A percentile compares a stretch with the other conserved stretches of the same genome.
These are phyloP conservation scores for Heteromyza rotundicornis DNA, from an alignment of 2,888 invertebrate species.

Conservation along the genomic window DNA sequence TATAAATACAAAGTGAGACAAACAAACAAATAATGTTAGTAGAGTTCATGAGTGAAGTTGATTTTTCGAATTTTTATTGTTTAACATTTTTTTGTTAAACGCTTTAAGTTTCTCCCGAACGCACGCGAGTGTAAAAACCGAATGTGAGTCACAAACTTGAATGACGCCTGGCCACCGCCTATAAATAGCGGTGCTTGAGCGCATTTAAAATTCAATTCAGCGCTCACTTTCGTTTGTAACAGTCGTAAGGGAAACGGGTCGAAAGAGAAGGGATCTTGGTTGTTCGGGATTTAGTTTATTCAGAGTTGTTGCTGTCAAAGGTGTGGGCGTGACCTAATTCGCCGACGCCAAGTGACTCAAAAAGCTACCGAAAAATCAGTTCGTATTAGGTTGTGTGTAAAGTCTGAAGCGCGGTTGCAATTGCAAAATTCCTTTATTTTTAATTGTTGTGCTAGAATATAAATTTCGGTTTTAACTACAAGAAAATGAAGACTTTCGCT, in stretches of 20 bases:
- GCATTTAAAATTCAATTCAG: constrained; percentile 44
- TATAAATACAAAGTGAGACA: too few species aligned
- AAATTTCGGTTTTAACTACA: background rate
- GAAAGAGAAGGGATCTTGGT: too few species aligned
- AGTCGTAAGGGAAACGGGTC: too few species aligned
- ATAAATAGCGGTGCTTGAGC: constrained; percentile 52
- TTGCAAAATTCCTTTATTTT: constrained; percentile 11
- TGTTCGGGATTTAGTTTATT: background rate
- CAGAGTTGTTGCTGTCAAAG: constrained; percentile 14
- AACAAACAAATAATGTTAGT: too few species aligned
- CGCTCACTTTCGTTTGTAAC: constrained; percentile 52
- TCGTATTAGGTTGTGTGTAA: background rate
- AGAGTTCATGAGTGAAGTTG: too few species aligned
- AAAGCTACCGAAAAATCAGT: background rate
- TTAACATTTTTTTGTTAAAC: too few species aligned
- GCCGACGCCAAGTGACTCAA: constrained; percentile 11
- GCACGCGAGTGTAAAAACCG: too few species aligned
- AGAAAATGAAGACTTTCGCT: constrained; percentile 38
- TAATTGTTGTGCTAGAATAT: constrained; percentile 12
- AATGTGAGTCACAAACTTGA: too few species aligned
- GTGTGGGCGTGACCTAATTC: constrained; percentile 18
- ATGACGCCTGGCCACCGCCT: too few species aligned
- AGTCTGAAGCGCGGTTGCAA: background rate
- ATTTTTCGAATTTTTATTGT: too few species aligned
- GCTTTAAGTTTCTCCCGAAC: too few species aligned